Evolutionary conservation across 2,888 invertebrate genomes (phyloP), one percentile per base, ranked within the genome.

Genomic region (Protonemura montana): DNA sequence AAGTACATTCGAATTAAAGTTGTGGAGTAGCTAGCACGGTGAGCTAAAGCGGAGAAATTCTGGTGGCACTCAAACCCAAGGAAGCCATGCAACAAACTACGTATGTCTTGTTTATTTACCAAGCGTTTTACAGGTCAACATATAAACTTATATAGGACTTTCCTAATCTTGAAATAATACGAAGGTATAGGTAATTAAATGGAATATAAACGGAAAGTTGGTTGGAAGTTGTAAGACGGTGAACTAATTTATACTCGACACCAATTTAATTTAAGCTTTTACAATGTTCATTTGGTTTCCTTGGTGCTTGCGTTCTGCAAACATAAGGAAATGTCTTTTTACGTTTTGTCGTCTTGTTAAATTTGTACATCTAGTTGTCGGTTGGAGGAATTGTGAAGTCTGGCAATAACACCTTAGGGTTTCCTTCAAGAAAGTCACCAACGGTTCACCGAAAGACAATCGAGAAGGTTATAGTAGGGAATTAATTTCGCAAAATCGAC

Each of bases 1-100:
- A 81, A 81, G 81, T 30, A 81, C 5, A 29, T 27, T 21, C 30
- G 81, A 81, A 29, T 81, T 81, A 27, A 81, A 81, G 78, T 78
- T 27, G 78, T n/a, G 78, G 78, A 25, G 7, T 28, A 27, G 35
- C 5, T 27, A 28, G 25, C 2, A 27, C 27, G 16, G 77, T 27
- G 77, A 26, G 26, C 27, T 27, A 30, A 30, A 30, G 30, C 30
- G 81, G 81, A 10, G 3, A 28, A 81, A 81, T n/a, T 81, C 81
- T 16, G 16, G 7, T 59, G 13, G 59, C 59, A 16, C 2, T 59
- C 59, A 59, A 59, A 59, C 1, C 21, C 21, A 21, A 10, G 59
- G 59, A 59, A 59, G 59, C 21, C 59, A n/a, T n/a, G n/a, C n/a
- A 21, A 59, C 16, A 59, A 59, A 13, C 59, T 3, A 59, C 21